These are phyloP conservation scores for Smittia sp. DNA, from an alignment of 2,888 invertebrate species.

Conservation along the genomic window DNA sequence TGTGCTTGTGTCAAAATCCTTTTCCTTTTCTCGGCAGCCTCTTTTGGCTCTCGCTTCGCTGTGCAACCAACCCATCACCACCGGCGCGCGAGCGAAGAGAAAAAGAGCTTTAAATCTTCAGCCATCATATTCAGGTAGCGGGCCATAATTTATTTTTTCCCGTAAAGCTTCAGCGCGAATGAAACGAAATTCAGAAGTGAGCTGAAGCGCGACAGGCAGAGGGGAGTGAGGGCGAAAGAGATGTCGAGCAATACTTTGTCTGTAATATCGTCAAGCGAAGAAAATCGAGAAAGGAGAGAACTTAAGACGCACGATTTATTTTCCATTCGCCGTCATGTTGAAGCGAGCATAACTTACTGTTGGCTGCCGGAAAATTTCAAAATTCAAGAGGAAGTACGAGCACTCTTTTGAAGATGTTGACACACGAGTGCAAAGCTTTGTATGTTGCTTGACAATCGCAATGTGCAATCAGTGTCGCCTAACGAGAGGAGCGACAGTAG, in stretches of 20 bases:
- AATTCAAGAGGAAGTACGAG: too few relatives aligned
- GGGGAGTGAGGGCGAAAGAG: neutral
- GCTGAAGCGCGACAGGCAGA: neutral
- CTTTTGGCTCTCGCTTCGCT: neutral
- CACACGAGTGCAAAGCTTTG: too few relatives aligned
- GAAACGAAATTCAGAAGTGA: neutral
- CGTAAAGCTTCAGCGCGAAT: neutral
- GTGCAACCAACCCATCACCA: neutral
- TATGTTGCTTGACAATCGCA: too few relatives aligned
- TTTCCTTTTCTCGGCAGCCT: neutral
- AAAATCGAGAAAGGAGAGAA: neutral
- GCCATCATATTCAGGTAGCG: conserved; percentile 16
- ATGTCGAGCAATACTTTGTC: neutral
- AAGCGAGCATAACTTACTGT: neutral
- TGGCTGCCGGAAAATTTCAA: too few relatives aligned
- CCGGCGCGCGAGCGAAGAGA: neutral
- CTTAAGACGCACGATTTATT: conserved; percentile 18
- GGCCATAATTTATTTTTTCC: neutral
- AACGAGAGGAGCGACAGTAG: too few relatives aligned
- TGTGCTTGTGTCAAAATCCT: neutral
- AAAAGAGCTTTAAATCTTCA: neutral
- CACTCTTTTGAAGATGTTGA: too few relatives aligned
- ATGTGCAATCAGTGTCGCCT: too few relatives aligned
- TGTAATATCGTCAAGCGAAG: neutral
- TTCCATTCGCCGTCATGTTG: neutral